Conservation (phyloP, 2,888 invertebrate species). For the Candidula unifasciata region DNA sequence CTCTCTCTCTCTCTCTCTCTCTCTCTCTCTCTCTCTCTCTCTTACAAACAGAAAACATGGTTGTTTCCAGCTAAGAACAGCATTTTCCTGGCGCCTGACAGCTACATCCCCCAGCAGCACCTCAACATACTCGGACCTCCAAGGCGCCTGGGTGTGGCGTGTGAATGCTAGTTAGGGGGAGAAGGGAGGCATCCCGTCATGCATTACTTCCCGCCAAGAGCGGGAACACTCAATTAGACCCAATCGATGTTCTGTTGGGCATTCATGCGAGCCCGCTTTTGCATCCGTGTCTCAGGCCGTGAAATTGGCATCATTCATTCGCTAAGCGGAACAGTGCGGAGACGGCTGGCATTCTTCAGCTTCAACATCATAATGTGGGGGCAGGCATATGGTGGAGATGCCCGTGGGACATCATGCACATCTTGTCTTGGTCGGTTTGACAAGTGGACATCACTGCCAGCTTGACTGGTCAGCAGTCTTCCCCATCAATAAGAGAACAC, state of each 20-base stretch:
- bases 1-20: background rate
- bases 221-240: conserved; percentile 15
- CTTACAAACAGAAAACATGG: background rate
- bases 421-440: no score
- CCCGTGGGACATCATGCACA: no score
- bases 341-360: background rate
- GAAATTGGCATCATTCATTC: conserved; percentile 15
- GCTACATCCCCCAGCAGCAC: no score
- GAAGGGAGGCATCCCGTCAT: background rate
- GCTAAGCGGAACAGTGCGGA: background rate
- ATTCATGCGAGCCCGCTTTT: conserved; percentile 8
- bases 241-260: conserved; percentile 16
- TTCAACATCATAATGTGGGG: no score
- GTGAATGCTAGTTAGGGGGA: conserved; percentile 5
- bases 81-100: no score
- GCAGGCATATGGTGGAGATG: no score
- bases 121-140: background rate
- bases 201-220: conserved; percentile 2
- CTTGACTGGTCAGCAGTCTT: no score
- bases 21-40: background rate
- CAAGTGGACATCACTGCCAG: no score
- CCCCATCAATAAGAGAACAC: no score
- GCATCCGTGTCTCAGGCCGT: conserved; percentile 1
- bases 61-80: background rate
- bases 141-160: conserved; percentile 15